Evolutionary conservation across 2,888 invertebrate species (phyloP), one percentile per base, ranked within the genome.

Genomic region (Crioceris asparagi): DNA sequence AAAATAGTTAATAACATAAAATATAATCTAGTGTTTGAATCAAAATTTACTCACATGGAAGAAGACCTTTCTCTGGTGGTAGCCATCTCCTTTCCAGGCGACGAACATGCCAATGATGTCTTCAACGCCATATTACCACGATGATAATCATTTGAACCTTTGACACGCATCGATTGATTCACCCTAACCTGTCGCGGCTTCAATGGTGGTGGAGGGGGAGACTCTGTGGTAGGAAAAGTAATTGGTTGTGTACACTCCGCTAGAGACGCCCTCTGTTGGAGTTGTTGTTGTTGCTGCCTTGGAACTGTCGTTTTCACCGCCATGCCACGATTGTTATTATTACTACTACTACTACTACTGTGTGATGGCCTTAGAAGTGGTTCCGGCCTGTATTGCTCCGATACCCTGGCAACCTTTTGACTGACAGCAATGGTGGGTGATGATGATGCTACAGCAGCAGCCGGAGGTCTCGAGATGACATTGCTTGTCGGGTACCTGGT

Each of bases 391-490:
- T 55, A 62, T 32, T 59, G 57, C 19, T 61, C 61, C 2, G 57
- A 53, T 8, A 57, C 19, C n/a, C 58, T 56, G 33, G 51, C 54
- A 3, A 61, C 57, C 44, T 64, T 64, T 45, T 66, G 62, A 48
- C 67, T 66, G 8, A 61, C 56, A 1, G 62, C 62, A 4, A 69
- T 56, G 44, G 61, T 64, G 6, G n/a, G n/a, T n/a, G n/a, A n/a
- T 66, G 6, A 61, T 55, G n/a, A n/a, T n/a, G n/a, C n/a, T n/a
- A n/a, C n/a, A 1, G 62, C 62, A 4, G 69, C 56, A 43, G 61
- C 64, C 5, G 69, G 55, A 42, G 69, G 71, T 4, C 69, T 49
- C 40, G 65, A 59, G 2, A 70, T 52, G 46, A 70, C 70, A 41
- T 70, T 69, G 3, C 63, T 61, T 0, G 64, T 44, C 2, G 62